Percentiles rank a stretch among this genome's conserved stretches.
These are phyloP conservation scores for Steatocranus sp. DNA, from an alignment of 2,797 vertebrate species.

Conservation along the genomic window DNA sequence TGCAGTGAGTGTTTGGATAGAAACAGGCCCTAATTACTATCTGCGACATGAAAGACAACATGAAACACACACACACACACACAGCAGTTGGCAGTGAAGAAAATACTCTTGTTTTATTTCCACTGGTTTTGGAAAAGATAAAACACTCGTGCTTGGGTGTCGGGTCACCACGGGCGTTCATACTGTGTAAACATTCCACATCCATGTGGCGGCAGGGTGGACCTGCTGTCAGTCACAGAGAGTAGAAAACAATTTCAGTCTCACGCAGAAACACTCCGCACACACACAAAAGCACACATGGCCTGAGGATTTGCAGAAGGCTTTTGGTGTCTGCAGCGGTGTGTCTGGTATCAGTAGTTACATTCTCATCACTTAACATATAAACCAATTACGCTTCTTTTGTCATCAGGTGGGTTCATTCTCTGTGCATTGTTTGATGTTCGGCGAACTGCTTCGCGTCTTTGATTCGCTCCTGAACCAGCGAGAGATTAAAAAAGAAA, in stretches of 20 bases:
- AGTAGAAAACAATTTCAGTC: constrained; percentile 44
- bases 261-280: not conserved
- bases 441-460: not conserved
- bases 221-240: constrained; percentile 44
- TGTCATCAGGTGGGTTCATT: not conserved
- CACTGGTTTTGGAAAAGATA: constrained; percentile 43
- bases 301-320: not conserved
- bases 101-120: not conserved
- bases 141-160: constrained; percentile 20
- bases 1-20: not conserved
- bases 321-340: not conserved
- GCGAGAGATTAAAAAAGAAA: not conserved
- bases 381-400: not conserved
- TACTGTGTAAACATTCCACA: constrained; percentile 55
- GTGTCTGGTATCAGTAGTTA: not conserved
- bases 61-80: not conserved
- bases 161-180: constrained; percentile 17
- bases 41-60: not conserved
- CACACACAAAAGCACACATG: not conserved
- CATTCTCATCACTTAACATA: not conserved
- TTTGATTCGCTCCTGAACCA: not conserved
- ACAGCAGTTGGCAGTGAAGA: not conserved
- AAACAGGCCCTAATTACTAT: not conserved
- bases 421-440: not conserved
- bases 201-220: constrained; percentile 39